Conservation (phyloP, 2,797 vertebrate genomes). For the Chloroceryle amazona region DNA sequence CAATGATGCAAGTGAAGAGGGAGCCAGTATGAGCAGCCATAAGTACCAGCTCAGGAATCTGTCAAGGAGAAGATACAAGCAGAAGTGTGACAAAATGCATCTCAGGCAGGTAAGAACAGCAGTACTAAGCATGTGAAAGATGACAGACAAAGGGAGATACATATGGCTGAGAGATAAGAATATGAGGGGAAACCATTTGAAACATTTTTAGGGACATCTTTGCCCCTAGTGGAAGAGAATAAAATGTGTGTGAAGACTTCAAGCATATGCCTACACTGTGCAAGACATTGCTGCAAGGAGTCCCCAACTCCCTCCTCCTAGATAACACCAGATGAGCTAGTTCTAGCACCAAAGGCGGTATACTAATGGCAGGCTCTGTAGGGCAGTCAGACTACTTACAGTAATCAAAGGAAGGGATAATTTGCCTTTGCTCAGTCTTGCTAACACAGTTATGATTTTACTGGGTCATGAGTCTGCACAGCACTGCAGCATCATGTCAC, state of each 20-base stretch:
- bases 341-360: background rate
- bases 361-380: background rate
- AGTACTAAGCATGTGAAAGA: background rate
- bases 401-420: conserved; percentile 43
- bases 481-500: background rate
- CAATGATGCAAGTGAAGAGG: background rate
- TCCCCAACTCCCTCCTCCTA: background rate
- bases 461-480: background rate
- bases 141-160: background rate
- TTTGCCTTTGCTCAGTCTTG: conserved; percentile 35
- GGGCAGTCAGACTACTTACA: background rate
- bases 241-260: background rate
- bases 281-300: background rate
- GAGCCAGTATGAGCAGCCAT: background rate
- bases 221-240: background rate
- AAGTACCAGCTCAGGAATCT: background rate
- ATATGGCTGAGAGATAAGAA: background rate
- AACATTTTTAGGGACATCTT: background rate
- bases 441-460: conserved; percentile 11
- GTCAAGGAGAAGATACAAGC: background rate
- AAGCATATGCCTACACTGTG: background rate
- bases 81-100: background rate
- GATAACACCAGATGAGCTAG: background rate
- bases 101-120: background rate
- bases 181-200: background rate